Evolutionary conservation across 1,140 invertebrate species (phyloP), one percentile per base, ranked within the genome.

Genomic region (Babylonia areolata): DNA sequence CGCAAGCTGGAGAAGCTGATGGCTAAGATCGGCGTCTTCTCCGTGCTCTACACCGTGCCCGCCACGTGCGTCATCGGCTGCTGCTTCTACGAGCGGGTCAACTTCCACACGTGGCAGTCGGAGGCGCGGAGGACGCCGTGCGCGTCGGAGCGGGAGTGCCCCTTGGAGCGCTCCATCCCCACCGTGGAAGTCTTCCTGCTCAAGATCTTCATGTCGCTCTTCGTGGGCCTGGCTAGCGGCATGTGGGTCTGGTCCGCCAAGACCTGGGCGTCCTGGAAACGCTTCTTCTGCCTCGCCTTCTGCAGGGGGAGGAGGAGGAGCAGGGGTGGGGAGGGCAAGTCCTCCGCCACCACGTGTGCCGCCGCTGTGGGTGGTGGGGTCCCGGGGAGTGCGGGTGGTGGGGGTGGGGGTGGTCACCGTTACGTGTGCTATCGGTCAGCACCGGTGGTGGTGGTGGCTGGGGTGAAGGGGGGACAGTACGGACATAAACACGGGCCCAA

Each of bases 1-100:
- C 98, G 99, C 92, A 99, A 99, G 95, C 95, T 99, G 71, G 98
- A 99, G 93, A 98, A 99, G 90, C 95, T 99, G 3, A 99, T 99
- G 98, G 97, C 99, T 87, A 96, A 98, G 77, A 99, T 99, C 90
- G 98, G 98, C 5, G 97, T 94, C 17, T 94, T 94, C 87, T 96
- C 96, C 92, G 97, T 99, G 0, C 95, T 99, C 0, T 99, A 99
- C 94, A 99, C 98, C 28, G 96, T 99, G 31, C 98, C 99, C 2
- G 98, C 98, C 0, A 95, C 99, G 23, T 97, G 99, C 81, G 93
- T 94, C 5, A 99, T 99, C 89, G 97, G 98, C 5, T 97, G 97
- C 46, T 98, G 99, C 94, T 97, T 98, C 15, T 94, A 95, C 88
- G 95, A 96, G 90, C 93, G 95, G 85, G 90, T 94, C 88, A 64